Conservation (phyloP, 2,113 vertebrate species). For the Clarias macrocephalus region DNA sequence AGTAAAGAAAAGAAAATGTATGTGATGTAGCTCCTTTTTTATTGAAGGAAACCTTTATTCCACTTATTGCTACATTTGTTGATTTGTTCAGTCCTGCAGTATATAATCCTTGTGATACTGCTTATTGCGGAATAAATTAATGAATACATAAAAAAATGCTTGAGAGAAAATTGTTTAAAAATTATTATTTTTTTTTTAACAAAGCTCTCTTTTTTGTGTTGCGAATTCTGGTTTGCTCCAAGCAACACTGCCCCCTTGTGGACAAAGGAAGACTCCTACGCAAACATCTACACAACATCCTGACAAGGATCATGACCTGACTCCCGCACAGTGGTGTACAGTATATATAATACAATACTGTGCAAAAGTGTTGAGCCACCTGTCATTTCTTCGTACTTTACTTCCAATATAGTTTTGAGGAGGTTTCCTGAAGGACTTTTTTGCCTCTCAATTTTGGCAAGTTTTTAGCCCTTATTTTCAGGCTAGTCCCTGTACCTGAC, state of each 20-base stretch:
- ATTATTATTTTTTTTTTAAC: not conserved
- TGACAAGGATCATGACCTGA: not conserved
- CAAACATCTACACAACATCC: not conserved
- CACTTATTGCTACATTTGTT: not conserved
- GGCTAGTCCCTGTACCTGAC: too few relatives aligned
- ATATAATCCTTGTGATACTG: not conserved
- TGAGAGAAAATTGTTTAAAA: not conserved
- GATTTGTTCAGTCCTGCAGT: not conserved
- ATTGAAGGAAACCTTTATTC: not conserved
- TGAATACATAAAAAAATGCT: not conserved
- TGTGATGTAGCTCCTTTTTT: not conserved
- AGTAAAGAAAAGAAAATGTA: not conserved
- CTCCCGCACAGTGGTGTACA: not conserved
- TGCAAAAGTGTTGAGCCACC: too few relatives aligned
- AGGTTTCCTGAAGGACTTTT: too few relatives aligned
- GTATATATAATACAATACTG: too few relatives aligned
- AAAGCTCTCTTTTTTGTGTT: not conserved
- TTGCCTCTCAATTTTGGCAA: too few relatives aligned
- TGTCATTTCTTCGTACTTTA: too few relatives aligned
- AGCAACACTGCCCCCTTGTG: constrained; percentile 7
- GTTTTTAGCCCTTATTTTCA: too few relatives aligned
- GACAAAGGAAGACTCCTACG: not conserved
- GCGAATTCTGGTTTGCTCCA: not conserved
- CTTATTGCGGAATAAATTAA: not conserved
- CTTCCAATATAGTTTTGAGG: too few relatives aligned